Conservation (phyloP, 2,888 invertebrate species). For the Eupithecia subumbrata region DNA sequence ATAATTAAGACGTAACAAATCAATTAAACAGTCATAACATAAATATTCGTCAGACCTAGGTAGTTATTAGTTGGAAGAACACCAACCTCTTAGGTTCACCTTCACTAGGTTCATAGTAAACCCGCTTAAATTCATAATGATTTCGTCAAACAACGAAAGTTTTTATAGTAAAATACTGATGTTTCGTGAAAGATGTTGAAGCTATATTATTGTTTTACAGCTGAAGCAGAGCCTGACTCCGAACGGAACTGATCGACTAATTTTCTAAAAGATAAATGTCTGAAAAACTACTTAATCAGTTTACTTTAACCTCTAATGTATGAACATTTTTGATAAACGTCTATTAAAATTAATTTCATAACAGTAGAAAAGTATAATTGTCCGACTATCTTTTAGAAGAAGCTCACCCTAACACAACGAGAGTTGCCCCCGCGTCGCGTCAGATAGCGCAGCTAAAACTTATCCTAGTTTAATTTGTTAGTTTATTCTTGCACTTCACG, state of each 20-base stretch:
- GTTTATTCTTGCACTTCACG: not conserved
- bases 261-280: not conserved
- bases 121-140: too few relatives aligned
- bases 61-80: too few relatives aligned
- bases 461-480: not conserved
- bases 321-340: too few relatives aligned
- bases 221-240: not conserved
- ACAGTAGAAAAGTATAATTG: not conserved
- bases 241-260: not conserved
- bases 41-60: too few relatives aligned
- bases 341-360: not conserved
- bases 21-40: too few relatives aligned
- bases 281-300: not conserved
- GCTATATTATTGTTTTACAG: not conserved
- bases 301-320: not conserved
- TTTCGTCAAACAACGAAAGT: too few relatives aligned
- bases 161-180: not conserved
- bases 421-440: not conserved
- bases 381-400: not conserved
- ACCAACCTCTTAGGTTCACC: too few relatives aligned
- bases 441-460: not conserved
- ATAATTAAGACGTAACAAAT: too few relatives aligned
- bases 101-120: too few relatives aligned
- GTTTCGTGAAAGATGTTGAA: not conserved
- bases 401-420: not conserved